Base-by-base conservation (phyloP, 2,797 vertebrate species). In the Dipus sagitta region DNA sequence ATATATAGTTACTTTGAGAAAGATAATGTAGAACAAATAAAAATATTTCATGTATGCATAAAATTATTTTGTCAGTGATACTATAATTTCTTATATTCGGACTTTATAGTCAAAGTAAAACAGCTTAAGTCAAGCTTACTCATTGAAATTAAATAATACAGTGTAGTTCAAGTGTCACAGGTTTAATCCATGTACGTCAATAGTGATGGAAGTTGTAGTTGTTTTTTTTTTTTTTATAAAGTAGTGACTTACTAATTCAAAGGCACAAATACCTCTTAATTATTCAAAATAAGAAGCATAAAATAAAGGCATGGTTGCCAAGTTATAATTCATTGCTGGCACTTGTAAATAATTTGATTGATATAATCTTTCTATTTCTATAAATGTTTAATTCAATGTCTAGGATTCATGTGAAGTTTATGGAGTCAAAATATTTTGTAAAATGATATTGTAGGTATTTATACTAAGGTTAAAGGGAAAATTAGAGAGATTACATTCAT, bases 261-360 rank as follows among this genome's bases (percentile, higher is more conserved):
- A 98, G 98, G 97, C 98, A 98, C 98, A 98, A 97, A 98, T 97
- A 97, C 92, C 97, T 97, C 91, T 97, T 96, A 97, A 97, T 97
- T 97, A 96, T 97, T 60, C 14, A 85, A 92, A 97, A 85, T 95
- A 97, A 91, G 67, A 97, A 97, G 93, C 89, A 95, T 81, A 97
- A 97, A 96, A 88, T 95, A 90, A 97, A 96, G 62, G 26, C 86
- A 90, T 97, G 91, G 96, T 94, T 96, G 91, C 96, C 97, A 97
- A 95, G 95, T 95, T 97, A 97, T 68, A 97, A 86, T 95, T 96
- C 97, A 88, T 96, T 96, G 42, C 93, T 97, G 96, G 92, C 95
- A 97, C 85, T 97, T 96, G 98, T 97, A 97, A 98, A 97, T 97
- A 97, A 85, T 93, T 81, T 71, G 28, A 87, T 93, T 87, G 80